These are phyloP conservation scores for Paratrypauchen microcephalus DNA, from an alignment of 2,797 vertebrate species.

Conservation along the genomic window DNA sequence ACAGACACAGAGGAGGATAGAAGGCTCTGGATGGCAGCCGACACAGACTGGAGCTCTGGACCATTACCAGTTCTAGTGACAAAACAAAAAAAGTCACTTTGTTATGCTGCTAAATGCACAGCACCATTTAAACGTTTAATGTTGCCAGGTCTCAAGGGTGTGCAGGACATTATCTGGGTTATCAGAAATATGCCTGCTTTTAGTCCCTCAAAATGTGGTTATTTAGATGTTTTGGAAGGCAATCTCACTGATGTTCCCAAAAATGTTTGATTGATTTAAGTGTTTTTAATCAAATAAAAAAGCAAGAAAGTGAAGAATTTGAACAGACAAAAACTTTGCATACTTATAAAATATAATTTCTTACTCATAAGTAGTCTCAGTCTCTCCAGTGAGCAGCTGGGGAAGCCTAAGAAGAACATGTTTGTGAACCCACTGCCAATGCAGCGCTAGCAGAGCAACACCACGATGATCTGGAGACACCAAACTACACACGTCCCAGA, in stretches of 20 bases:
- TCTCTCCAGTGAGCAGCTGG: conserved; percentile 81
- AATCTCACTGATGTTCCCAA: background rate
- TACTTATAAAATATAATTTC: conserved; percentile 12
- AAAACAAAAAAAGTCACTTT: background rate
- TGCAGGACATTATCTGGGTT: no score
- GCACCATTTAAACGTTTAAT: background rate
- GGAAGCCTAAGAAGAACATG: conserved; percentile 84
- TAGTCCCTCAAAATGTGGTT: no score
- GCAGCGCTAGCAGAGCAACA: conserved; percentile 87
- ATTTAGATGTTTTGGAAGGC: background rate
- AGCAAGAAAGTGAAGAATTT: background rate
- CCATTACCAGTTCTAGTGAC: conserved; percentile 72
- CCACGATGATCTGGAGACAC: conserved; percentile 82
- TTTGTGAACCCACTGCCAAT: conserved; percentile 98
- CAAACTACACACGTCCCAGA: conserved; percentile 85
- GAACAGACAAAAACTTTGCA: background rate
- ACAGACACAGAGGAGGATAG: conserved; percentile 77
- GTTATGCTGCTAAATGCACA: background rate
- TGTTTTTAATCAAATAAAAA: background rate
- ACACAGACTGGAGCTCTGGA: conserved; percentile 86
- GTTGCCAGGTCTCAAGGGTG: no score
- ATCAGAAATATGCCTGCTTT: no score
- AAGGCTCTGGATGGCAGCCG: conserved; percentile 86
- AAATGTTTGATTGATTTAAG: no score
- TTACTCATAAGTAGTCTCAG: conserved; percentile 82